Conservation (phyloP, 1,140 invertebrate species). For the Euwallacea similis region DNA sequence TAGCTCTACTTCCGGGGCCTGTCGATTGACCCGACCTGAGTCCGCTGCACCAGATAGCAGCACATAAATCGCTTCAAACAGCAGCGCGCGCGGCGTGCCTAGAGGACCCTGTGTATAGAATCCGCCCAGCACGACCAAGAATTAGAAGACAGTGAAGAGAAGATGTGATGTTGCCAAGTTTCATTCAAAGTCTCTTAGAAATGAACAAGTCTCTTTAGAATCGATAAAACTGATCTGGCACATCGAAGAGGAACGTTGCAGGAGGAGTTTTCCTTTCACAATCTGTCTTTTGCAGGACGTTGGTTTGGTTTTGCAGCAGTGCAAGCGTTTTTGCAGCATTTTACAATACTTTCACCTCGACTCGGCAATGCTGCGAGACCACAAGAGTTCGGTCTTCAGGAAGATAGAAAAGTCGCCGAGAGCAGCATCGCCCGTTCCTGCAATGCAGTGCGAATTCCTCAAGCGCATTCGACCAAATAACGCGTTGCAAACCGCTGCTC, state of each 20-base stretch:
- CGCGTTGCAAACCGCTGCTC: conserved; percentile 28
- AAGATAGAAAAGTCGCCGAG: conserved; percentile 35
- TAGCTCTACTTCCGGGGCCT: conserved; percentile 33
- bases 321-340: not conserved
- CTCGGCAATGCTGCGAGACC: conserved; percentile 12
- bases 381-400: conserved; percentile 1
- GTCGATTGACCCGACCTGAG: conserved; percentile 37
- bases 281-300: not conserved
- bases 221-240: too few relatives aligned
- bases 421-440: conserved; percentile 28
- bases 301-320: too few relatives aligned
- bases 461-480: conserved; percentile 36
- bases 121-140: conserved; percentile 34
- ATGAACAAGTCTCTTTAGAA: too few relatives aligned
- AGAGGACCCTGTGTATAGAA: conserved; percentile 18
- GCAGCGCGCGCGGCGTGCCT: conserved; percentile 35
- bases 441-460: conserved; percentile 35
- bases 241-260: too few relatives aligned
- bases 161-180: conserved; percentile 16
- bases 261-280: not conserved
- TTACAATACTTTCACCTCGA: not conserved
- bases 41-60: conserved; percentile 36
- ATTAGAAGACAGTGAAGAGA: conserved; percentile 27
- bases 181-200: not conserved
- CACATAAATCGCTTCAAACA: conserved; percentile 36